Evolutionary conservation across 1,140 invertebrate genomes (phyloP), one percentile per base, ranked within the genome.

Genomic region (Antheraea pernyi): DNA sequence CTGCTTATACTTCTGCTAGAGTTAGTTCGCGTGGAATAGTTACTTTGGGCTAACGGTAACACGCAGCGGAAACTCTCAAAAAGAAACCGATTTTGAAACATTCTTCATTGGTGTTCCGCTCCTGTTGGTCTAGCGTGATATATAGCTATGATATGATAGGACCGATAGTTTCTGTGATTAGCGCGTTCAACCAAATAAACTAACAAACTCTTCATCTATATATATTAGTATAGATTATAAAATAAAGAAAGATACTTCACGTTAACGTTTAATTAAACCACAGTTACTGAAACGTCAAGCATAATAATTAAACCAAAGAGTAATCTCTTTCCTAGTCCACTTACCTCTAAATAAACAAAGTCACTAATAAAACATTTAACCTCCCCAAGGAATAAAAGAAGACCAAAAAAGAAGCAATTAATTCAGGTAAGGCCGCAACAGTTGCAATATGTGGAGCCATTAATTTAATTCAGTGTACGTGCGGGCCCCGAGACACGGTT

Each of bases 401-500:
- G 72, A 73, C 75, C 77, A 78, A 84, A 89, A 85, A 86, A 88
- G 76, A 73, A 81, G 81, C 85, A 89, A 92, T 92, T 91, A 91
- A 92, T 91, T 83, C 73, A 68, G 78, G 72, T 69, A 67, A 74
- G 72, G 75, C 74, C 76, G 77, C 81, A 82, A 74, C 84, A 77
- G 81, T 75, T 84, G 89, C 89, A 91, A 91, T 91, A 91, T 91
- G 87, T 91, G 89, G 72, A 78, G 78, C 84, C 89, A 91, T 91
- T 91, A 89, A 91, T 91, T 91, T 90, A 91, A 89, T 91, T 89
- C 85, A 84, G 85, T 83, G 82, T 89, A 91, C 86, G 86, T 89
- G 84, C 78, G 74, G 72, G 81, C 78, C 75, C 77, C 83, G 78
- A 84, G 88, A 89, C 85, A 86, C 79, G 84, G 86, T 88, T 89